Percentiles rank a stretch among this genome's conserved stretches.
phyloP scores from a whole-genome alignment of 2,797 vertebrate species.

The Phrynocephalus forsythii region DNA sequence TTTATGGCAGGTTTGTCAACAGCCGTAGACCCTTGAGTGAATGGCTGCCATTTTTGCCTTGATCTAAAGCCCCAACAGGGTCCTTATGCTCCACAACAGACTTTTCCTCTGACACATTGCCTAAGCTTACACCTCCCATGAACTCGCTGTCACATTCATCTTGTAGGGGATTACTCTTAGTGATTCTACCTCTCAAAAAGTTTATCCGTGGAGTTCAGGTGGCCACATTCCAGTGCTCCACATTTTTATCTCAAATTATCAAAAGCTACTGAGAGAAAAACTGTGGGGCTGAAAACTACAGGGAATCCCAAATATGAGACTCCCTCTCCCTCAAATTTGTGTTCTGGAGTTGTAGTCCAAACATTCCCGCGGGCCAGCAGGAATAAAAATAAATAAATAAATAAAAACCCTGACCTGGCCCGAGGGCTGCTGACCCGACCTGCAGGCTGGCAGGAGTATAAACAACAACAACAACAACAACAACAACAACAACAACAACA shows the following conservation, averaged over 20 bases:
- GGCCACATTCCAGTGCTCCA: not conserved
- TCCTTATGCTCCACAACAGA: constrained; percentile 10
- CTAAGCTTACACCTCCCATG: not conserved
- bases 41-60: constrained; percentile 15
- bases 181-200: not conserved
- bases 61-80: constrained; percentile 29
- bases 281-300: too few relatives aligned
- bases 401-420: too few relatives aligned
- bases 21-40: constrained; percentile 27
- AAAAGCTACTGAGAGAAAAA: not conserved
- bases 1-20: constrained; percentile 36
- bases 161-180: constrained; percentile 7
- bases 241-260: not conserved
- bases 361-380: too few relatives aligned
- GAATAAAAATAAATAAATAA: too few relatives aligned
- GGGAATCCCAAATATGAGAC: too few relatives aligned
- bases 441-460: too few relatives aligned
- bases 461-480: too few relatives aligned
- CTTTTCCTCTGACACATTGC: constrained; percentile 6
- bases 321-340: too few relatives aligned
- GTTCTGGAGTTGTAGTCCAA: too few relatives aligned
- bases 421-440: too few relatives aligned
- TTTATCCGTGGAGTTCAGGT: not conserved
- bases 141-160: not conserved
- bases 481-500: too few relatives aligned